A percentile compares a stretch with the other conserved stretches of the same genome.
Evolutionary conservation across 2,113 vertebrate genomes (phyloP).

Genomic region (Telmatochromis sp.): DNA sequence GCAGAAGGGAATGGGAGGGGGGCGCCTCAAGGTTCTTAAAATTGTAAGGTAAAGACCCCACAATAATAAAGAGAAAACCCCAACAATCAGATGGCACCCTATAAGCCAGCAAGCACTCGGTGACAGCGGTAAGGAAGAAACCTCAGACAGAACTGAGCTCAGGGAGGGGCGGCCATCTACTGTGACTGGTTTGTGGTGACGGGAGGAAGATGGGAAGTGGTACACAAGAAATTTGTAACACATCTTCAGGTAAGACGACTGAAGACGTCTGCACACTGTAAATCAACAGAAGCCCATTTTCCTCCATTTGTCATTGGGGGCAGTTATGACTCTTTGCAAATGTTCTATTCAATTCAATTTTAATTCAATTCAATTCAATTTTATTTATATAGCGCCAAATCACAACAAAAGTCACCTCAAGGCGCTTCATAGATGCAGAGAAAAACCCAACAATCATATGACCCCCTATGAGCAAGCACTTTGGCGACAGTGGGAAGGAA

Average conservation of each 20-base stretch:
- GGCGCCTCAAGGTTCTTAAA: background rate
- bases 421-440: too few species aligned
- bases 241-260: background rate
- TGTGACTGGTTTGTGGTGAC: background rate
- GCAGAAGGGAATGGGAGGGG: background rate
- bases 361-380: too few species aligned
- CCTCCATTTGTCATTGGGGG: background rate
- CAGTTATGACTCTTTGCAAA: background rate
- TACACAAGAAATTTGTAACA: background rate
- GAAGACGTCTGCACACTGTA: background rate
- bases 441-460: too few species aligned
- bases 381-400: too few species aligned
- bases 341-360: background rate
- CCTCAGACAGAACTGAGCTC: background rate
- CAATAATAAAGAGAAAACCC: background rate
- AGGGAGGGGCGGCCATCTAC: background rate
- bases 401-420: too few species aligned
- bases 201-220: background rate
- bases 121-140: background rate
- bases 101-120: background rate
- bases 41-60: background rate
- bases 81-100: background rate
- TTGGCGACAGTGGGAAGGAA: too few species aligned
- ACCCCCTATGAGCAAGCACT: too few species aligned
- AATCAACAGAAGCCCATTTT: background rate